These are phyloP conservation scores for Colaptes auratus DNA, from an alignment of 2,113 vertebrate species.

Conservation along the genomic window DNA sequence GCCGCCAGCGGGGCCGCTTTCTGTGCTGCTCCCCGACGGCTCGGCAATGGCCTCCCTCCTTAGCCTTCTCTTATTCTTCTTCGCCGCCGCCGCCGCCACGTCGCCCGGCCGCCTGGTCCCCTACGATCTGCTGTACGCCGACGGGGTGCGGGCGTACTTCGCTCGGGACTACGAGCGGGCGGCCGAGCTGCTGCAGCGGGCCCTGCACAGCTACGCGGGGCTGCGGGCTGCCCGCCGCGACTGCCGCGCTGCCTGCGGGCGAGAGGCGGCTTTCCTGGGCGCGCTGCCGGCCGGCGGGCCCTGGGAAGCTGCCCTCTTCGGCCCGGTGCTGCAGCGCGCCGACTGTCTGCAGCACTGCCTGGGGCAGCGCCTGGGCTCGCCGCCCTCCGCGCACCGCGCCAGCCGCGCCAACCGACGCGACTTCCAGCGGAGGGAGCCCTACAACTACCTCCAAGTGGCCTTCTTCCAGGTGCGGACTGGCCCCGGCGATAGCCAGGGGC, in stretches of 20 bases:
- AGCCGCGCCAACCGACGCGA: constrained; percentile 82
- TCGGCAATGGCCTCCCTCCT: not conserved
- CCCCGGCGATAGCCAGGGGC: no score
- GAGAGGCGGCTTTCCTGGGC: not conserved
- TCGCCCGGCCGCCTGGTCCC: constrained; percentile 61
- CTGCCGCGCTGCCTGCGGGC: constrained; percentile 52
- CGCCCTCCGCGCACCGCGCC: constrained; percentile 80
- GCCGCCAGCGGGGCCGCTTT: not conserved
- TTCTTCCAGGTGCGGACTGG: constrained; percentile 86
- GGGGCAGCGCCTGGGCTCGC: constrained; percentile 68
- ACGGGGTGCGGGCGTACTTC: constrained; percentile 88
- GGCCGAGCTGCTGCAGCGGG: constrained; percentile 86
- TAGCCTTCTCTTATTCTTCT: not conserved
- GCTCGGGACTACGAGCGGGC: constrained; percentile 84
- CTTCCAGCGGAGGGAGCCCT: constrained; percentile 86
- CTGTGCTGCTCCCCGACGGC: no score
- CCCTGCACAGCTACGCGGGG: constrained; percentile 77
- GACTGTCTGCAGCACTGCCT: constrained; percentile 88
- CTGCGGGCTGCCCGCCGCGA: constrained; percentile 68
- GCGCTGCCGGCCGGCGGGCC: constrained; percentile 28
- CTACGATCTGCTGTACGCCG: constrained; percentile 86
- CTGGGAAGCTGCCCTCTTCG: constrained; percentile 82
- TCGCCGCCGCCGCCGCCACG: not conserved
- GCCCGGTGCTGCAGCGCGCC: constrained; percentile 81
- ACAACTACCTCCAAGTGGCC: constrained; percentile 94